Evolutionary conservation across 1,140 invertebrate genomes (phyloP).

Genomic region (Stegodyphus dumicola): DNA sequence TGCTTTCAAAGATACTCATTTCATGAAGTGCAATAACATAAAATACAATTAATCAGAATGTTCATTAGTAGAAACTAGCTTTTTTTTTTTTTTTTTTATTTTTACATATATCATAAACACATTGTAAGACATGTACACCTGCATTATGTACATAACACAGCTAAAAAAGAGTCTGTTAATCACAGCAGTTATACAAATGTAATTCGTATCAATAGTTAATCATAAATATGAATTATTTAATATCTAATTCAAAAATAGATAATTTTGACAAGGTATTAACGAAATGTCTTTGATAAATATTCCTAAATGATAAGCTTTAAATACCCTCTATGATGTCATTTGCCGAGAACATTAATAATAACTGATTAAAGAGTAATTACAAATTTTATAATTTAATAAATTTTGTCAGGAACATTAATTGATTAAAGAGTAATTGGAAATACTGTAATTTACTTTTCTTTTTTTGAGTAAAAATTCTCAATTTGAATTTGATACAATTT

Average conservation of each 20-base stretch:
- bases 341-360: neutral
- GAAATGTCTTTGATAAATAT: neutral
- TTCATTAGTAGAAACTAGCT: slow-evolving; percentile 12
- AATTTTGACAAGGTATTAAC: slow-evolving; percentile 5
- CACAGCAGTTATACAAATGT: slow-evolving; percentile 51
- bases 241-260: slow-evolving; percentile 7
- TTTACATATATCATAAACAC: slow-evolving; percentile 34
- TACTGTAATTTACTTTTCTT: too few relatives aligned
- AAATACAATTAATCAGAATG: neutral
- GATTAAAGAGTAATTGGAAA: too few relatives aligned
- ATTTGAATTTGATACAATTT: too few relatives aligned
- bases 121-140: slow-evolving; percentile 51
- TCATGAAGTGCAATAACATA: slow-evolving; percentile 8
- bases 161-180: slow-evolving; percentile 46
- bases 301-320: too few relatives aligned
- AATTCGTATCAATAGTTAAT: slow-evolving; percentile 47
- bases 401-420: too few relatives aligned
- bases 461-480: too few relatives aligned
- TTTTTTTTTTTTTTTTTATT: neutral
- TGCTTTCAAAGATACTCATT: neutral
- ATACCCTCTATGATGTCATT: neutral
- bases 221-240: slow-evolving; percentile 13
- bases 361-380: too few relatives aligned
- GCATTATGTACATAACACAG: slow-evolving; percentile 57
- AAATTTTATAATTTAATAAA: too few relatives aligned